Percentiles rank a stretch among this genome's conserved stretches.
phyloP scores from a whole-genome alignment of 1,140 invertebrate genomes.

The Nymphalis io region DNA sequence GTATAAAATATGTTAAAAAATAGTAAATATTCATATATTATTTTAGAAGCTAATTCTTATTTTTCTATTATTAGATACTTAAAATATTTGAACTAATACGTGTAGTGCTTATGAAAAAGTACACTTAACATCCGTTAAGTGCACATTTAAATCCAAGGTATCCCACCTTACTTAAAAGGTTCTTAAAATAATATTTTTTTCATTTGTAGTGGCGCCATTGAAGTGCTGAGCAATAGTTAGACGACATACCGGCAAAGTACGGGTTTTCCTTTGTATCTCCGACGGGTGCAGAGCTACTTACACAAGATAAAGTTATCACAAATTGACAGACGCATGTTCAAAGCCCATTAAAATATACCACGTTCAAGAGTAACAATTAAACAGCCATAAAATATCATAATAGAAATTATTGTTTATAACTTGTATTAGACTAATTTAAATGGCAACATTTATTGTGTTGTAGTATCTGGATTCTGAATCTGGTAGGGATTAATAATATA shows the following conservation, averaged over 20 bases:
- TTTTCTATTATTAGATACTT: not conserved
- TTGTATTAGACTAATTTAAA: too few species aligned
- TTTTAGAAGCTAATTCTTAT: not conserved
- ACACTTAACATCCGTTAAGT: constrained; percentile 30
- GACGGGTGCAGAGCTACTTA: constrained; percentile 23
- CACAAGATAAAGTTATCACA: constrained; percentile 31
- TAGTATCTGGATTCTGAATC: too few species aligned
- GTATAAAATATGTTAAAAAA: too few species aligned
- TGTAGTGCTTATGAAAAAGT: constrained; percentile 31
- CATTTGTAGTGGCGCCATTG: constrained; percentile 32
- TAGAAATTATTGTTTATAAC: too few species aligned
- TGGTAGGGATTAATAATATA: too few species aligned
- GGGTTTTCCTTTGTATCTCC: constrained; percentile 25
- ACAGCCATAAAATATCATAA: not conserved
- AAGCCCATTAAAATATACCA: constrained; percentile 11
- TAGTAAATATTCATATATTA: too few species aligned
- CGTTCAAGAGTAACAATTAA: constrained; percentile 1
- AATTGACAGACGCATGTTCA: constrained; percentile 32
- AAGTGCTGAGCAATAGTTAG: constrained; percentile 13
- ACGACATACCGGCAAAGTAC: constrained; percentile 16
- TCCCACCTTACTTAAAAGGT: constrained; percentile 34
- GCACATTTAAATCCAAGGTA: too few species aligned
- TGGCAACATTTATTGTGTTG: too few species aligned
- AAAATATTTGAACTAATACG: not conserved
- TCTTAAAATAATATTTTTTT: constrained; percentile 35